Evolutionary conservation across 30 jellyfish, hydroid and myxozoan species (phyloP).

Genomic region (Cassiopea andromeda): DNA sequence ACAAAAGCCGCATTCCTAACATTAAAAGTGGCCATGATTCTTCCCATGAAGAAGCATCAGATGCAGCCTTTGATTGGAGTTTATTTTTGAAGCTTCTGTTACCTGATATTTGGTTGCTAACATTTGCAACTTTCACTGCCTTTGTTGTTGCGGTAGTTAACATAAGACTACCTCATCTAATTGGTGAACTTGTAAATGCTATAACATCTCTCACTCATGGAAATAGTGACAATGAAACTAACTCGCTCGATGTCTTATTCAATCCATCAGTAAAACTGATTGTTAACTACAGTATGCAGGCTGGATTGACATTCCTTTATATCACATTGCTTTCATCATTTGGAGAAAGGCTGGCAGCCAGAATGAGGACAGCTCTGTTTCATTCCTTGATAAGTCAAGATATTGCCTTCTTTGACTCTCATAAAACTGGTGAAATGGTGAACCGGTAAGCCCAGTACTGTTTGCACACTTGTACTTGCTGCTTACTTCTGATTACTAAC

Average conservation of each 20-base stretch:
- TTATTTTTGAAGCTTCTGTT: slow-evolving; percentile 62
- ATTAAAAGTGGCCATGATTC: background rate
- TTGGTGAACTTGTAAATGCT: slow-evolving; percentile 90
- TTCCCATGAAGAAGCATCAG: slow-evolving; percentile 5
- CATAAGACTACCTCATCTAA: slow-evolving; percentile 81
- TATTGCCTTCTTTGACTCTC: slow-evolving; percentile 92
- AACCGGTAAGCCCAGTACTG: slow-evolving; percentile 67
- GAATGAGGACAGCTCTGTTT: slow-evolving; percentile 82
- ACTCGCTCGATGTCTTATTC: slow-evolving; percentile 62
- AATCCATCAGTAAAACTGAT: slow-evolving; percentile 81
- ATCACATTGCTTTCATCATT: slow-evolving; percentile 89
- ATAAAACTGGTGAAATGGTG: slow-evolving; percentile 93
- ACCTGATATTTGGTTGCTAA: slow-evolving; percentile 83
- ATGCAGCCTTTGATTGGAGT: slow-evolving; percentile 79
- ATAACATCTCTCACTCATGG: slow-evolving; percentile 63
- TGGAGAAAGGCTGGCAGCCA: slow-evolving; percentile 97
- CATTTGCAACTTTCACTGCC: slow-evolving; percentile 88
- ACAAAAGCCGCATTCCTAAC: slow-evolving; percentile 57
- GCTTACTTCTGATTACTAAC: no score
- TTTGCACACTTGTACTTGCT: background rate
- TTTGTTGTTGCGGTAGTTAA: slow-evolving; percentile 95
- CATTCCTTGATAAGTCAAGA: slow-evolving; percentile 83
- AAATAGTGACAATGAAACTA: slow-evolving; percentile 1
- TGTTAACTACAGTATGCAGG: slow-evolving; percentile 75
- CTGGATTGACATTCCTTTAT: slow-evolving; percentile 80